Percentiles rank a stretch among this genome's conserved stretches.
Evolutionary conservation across 2,888 invertebrate species (phyloP).

Genomic region (Pristionchus maxplancki): DNA sequence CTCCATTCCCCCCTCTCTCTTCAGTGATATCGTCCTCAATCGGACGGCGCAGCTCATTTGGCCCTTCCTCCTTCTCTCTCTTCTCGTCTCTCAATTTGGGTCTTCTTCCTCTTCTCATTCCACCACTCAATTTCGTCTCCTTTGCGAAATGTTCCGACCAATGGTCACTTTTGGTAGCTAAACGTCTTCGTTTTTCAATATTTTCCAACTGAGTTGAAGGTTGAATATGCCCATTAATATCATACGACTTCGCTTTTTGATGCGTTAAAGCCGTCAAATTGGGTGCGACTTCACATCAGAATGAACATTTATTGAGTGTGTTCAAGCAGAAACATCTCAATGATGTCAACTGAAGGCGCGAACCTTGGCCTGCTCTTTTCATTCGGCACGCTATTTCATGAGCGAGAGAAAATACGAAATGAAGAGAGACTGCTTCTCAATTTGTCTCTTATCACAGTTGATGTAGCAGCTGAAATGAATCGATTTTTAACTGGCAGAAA

Average conservation of each 20-base stretch:
- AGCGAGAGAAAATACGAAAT: background rate
- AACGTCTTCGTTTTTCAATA: no score
- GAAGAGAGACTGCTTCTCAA: background rate
- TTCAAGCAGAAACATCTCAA: background rate
- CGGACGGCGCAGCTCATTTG: background rate
- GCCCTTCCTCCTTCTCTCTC: background rate
- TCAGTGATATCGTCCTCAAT: background rate
- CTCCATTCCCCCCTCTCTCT: background rate
- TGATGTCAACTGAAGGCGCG: background rate
- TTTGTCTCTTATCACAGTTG: no score
- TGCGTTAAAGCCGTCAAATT: no score
- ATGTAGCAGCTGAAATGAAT: background rate
- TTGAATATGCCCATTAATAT: no score
- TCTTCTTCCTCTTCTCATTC: background rate
- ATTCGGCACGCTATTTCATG: no score
- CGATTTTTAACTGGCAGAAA: background rate
- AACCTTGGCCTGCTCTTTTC: no score
- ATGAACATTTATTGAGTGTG: background rate
- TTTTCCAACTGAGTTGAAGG: no score
- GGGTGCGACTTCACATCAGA: background rate
- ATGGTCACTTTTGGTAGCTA: background rate
- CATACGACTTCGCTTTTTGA: no score
- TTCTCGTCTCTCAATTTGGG: constrained; percentile 1
- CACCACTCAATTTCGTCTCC: background rate
- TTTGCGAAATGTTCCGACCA: background rate